These are phyloP conservation scores for Dynastes maya DNA, from an alignment of 2,888 invertebrate genomes.

Conservation along the genomic window DNA sequence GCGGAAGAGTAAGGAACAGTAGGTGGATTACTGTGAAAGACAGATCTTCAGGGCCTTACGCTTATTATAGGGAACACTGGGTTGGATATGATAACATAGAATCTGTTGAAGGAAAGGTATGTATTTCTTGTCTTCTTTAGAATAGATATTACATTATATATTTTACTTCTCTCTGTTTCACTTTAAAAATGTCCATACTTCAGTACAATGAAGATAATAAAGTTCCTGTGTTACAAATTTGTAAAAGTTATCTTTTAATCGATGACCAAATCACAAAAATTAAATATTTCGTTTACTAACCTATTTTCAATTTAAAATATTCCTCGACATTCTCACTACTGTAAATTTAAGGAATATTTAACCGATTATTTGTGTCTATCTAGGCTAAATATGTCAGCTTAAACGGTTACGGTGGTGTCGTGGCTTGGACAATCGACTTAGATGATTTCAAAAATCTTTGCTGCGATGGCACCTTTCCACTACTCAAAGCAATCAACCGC, in stretches of 20 bases:
- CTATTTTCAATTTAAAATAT: too few relatives aligned
- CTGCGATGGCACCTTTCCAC: conserved; percentile 84
- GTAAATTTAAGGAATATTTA: too few relatives aligned
- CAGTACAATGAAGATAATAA: too few relatives aligned
- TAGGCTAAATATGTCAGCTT: conserved; percentile 82
- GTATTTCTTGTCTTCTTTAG: not conserved
- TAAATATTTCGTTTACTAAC: too few relatives aligned
- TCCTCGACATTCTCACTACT: too few relatives aligned
- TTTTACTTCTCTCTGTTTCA: too few relatives aligned
- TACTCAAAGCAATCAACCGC: conserved; percentile 84
- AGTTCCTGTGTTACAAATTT: too few relatives aligned
- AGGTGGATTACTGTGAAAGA: conserved; percentile 76
- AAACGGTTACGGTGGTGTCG: conserved; percentile 85
- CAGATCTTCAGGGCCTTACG: conserved; percentile 82
- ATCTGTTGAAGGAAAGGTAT: conserved; percentile 83
- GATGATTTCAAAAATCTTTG: conserved; percentile 91
- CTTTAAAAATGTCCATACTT: too few relatives aligned
- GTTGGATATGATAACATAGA: conserved; percentile 89
- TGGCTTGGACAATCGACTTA: conserved; percentile 91
- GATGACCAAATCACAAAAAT: too few relatives aligned
- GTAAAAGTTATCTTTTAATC: too few relatives aligned
- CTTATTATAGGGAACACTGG: conserved; percentile 88
- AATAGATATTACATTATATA: too few relatives aligned
- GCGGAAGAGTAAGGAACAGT: conserved; percentile 79
- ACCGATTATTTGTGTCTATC: not conserved